Evolutionary conservation across 1,140 invertebrate species (phyloP), one percentile per base, ranked within the genome.

Genomic region (Calephelis nemesis): DNA sequence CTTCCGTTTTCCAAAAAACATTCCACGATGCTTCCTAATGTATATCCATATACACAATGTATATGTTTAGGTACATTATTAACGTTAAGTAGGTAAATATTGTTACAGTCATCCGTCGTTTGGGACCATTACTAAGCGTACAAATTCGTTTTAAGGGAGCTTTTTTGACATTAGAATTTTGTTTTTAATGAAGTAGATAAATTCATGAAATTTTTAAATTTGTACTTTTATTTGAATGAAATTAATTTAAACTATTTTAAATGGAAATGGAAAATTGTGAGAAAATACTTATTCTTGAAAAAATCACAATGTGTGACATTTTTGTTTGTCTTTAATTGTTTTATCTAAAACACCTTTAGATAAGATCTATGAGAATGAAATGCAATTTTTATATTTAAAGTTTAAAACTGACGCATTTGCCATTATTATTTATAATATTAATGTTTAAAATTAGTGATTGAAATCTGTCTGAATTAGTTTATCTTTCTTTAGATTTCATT

Each of bases 381-480:
- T 58, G 15, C 54, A 39, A 39, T 58, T 58, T 58, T 58, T 30
- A 58, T 58, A 58, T 39, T 58, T 58, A 39, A 58, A 39, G 19
- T 81, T 66, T 72, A 74, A 72, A 75, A 58, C 19, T 39, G 52
- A 39, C 12, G 11, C 67, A 72, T 65, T 48, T 69, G 47, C 68
- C 64, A 60, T 70, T 78, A 74, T 80, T 77, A 71, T 69, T 77
- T 75, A 75, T 76, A 63, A 45, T 9, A 63, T 63, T 11, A 45
- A 63, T 45, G 42, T 47, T 63, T 65, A 70, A 60, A 54, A 65
- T 65, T 60, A 50, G 47, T 12, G 8, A 50, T 39, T 13, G 54
- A 62, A 45, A 58, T 5, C 15, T 12, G 11, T 39, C 54, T 58
- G 54, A 58, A 10, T 30, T 12, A 40, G 30, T 58, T 58, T 30